Conservation (phyloP, 23 tunicate species). For the Pegea sp. region DNA sequence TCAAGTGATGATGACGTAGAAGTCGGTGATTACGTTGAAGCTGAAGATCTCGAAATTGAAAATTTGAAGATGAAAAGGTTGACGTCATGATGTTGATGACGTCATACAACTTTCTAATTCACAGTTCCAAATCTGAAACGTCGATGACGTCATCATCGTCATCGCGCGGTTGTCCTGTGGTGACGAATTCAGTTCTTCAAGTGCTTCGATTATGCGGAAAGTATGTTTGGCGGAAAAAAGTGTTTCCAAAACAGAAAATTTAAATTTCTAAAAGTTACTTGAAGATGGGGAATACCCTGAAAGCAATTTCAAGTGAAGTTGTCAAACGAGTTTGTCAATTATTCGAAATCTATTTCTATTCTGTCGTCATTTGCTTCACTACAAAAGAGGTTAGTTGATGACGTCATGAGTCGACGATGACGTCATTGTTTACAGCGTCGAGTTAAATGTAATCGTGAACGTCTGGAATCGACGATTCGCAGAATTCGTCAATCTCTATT, state of each 20-base stretch:
- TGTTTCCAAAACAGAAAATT: no score
- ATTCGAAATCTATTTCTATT: slow-evolving; percentile 43
- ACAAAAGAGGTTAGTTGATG: slow-evolving; percentile 10
- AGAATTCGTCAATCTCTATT: slow-evolving; percentile 18
- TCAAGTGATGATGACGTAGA: not conserved
- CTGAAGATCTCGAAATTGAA: not conserved
- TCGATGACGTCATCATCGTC: slow-evolving; percentile 1
- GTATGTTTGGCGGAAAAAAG: no score
- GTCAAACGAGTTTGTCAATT: slow-evolving; percentile 51
- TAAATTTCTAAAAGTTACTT: no score
- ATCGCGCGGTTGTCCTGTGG: slow-evolving; percentile 21
- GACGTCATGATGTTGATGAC: slow-evolving; percentile 47
- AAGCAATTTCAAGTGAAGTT: slow-evolving; percentile 64
- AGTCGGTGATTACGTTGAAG: not conserved
- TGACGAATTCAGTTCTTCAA: slow-evolving; percentile 67
- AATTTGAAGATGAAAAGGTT: no score
- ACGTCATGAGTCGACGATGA: no score
- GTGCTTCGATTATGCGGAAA: slow-evolving; percentile 65
- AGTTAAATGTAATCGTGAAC: no score
- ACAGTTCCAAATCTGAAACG: slow-evolving; percentile 3
- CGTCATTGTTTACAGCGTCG: no score
- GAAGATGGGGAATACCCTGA: slow-evolving; percentile 66
- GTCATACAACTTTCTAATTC: no score
- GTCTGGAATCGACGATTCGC: slow-evolving; percentile 14
- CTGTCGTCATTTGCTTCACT: slow-evolving; percentile 34